A percentile compares a stretch with the other conserved stretches of the same genome.
Conservation (phyloP, 2,113 vertebrate species). For the Oostethus manadensis region DNA sequence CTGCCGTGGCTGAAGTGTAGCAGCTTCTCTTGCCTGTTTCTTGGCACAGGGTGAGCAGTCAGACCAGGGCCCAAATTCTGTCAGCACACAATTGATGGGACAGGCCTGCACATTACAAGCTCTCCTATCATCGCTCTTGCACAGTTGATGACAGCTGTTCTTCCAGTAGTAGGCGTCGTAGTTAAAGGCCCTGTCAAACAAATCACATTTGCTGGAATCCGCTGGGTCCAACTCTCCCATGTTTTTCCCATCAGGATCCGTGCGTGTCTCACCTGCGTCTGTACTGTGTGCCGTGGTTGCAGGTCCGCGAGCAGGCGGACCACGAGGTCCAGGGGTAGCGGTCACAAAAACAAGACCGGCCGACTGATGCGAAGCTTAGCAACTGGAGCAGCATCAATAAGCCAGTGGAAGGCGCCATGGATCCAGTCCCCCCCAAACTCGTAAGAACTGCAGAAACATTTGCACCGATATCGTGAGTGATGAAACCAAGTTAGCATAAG, state of each 20-base stretch:
- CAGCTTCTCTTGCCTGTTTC: constrained; percentile 74
- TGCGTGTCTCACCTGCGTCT: constrained; percentile 70
- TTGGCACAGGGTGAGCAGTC: constrained; percentile 83
- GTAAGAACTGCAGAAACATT: not conserved
- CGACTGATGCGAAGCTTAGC: constrained; percentile 37
- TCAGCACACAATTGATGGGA: constrained; percentile 80
- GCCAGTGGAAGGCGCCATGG: constrained; percentile 43
- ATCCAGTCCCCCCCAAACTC: not conserved
- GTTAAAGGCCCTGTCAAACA: constrained; percentile 63
- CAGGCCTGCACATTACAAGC: constrained; percentile 79
- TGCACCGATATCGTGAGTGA: not conserved
- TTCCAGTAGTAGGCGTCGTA: constrained; percentile 72
- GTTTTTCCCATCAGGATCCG: not conserved
- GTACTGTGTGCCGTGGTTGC: constrained; percentile 78
- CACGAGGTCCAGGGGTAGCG: constrained; percentile 80
- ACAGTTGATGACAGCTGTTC: constrained; percentile 74
- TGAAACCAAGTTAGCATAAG: not conserved
- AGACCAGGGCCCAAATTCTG: constrained; percentile 83
- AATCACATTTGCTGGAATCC: not conserved
- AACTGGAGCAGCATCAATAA: constrained; percentile 53
- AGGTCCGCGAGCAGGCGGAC: constrained; percentile 82
- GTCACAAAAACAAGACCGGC: constrained; percentile 81
- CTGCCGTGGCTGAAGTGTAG: not conserved
- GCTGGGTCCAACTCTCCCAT: too few relatives aligned
- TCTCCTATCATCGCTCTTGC: constrained; percentile 66